phyloP scores from a whole-genome alignment of 2,888 invertebrate genomes.

The Pantelozetes paolii region DNA sequence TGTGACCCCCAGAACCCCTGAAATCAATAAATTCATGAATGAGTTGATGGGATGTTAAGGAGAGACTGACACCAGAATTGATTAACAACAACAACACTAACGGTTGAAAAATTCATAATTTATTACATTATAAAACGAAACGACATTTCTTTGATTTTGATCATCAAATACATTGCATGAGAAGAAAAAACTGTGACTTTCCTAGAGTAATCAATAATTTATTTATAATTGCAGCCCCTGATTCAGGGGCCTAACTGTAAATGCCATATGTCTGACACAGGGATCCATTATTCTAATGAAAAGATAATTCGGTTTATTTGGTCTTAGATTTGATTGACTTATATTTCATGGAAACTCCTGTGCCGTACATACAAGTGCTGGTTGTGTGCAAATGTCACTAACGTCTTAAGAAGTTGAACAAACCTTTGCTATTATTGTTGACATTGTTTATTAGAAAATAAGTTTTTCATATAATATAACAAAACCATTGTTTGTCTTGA shows the following conservation, averaged over 20 bases:
- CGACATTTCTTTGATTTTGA: constrained; percentile 9
- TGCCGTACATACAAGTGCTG: background rate
- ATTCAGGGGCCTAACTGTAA: background rate
- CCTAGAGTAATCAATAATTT: too few relatives aligned
- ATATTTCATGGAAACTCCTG: background rate
- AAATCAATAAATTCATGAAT: constrained; percentile 8
- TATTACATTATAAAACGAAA: background rate
- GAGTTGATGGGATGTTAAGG: constrained; percentile 4
- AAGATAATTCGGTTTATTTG: background rate
- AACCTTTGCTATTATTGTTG: background rate
- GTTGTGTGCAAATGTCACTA: background rate
- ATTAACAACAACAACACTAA: background rate
- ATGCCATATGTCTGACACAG: background rate
- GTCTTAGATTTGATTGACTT: background rate
- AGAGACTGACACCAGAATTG: constrained; percentile 12
- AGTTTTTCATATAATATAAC: background rate
- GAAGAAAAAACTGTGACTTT: background rate
- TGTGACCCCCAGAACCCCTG: constrained; percentile 9
- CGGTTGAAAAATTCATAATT: constrained; percentile 1
- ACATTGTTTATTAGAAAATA: constrained; percentile 1
- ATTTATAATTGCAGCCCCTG: background rate
- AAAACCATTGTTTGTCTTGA: background rate
- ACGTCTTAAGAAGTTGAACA: background rate
- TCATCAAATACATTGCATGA: background rate
- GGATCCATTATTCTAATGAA: background rate